Evolutionary conservation across 2,113 vertebrate genomes (phyloP).

Genomic region (Galeopterus variegatus): DNA sequence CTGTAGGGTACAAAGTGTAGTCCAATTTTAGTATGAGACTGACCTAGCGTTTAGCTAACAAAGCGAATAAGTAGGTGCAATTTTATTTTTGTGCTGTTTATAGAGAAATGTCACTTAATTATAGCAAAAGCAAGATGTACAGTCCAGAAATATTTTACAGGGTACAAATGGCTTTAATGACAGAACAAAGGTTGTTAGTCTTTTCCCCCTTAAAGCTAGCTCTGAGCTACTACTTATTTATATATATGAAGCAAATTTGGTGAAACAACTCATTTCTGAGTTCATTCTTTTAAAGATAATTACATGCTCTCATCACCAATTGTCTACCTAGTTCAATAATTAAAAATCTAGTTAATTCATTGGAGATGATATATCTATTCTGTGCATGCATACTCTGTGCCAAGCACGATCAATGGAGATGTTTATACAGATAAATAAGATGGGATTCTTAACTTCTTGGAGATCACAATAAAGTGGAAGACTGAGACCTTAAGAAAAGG

Average conservation of each 20-base stretch:
- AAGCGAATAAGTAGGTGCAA: slow-evolving; percentile 15
- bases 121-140: not conserved
- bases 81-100: slow-evolving; percentile 42
- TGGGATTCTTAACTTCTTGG: not conserved
- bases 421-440: not conserved
- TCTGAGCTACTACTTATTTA: not conserved
- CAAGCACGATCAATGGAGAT: not conserved
- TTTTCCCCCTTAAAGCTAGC: not conserved
- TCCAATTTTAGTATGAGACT: not conserved
- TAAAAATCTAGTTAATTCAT: not conserved
- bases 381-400: not conserved
- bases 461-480: not conserved
- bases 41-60: slow-evolving; percentile 47
- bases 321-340: not conserved
- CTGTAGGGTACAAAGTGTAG: not conserved
- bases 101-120: slow-evolving; percentile 38
- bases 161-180: not conserved
- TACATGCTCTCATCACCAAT: not conserved
- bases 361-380: not conserved
- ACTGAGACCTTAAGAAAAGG: not conserved
- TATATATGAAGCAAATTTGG: not conserved
- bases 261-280: not conserved
- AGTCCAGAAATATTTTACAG: not conserved
- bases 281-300: slow-evolving; percentile 20
- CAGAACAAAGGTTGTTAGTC: not conserved